Evolutionary conservation across 92 coral and sea anemone genomes (phyloP).

Genomic region (Palythoa grandis): DNA sequence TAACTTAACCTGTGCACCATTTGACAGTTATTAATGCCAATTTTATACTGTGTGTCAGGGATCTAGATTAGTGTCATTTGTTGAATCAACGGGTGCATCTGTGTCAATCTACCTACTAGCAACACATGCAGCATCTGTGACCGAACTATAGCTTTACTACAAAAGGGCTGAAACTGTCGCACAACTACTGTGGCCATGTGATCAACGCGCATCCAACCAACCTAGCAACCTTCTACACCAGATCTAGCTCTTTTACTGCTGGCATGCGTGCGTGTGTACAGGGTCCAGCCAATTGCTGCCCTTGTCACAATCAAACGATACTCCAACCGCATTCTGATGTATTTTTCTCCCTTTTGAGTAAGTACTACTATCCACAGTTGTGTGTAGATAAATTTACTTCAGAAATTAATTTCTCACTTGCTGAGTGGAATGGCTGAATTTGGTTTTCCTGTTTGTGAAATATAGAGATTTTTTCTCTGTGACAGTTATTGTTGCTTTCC

Average conservation of each 20-base stretch:
- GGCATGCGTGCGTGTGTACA: conserved; percentile 78
- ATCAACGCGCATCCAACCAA: conserved; percentile 72
- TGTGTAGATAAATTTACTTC: conserved; percentile 43
- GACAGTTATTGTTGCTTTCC: not conserved
- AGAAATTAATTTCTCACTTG: not conserved
- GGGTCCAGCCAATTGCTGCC: conserved; percentile 62
- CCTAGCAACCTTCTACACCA: conserved; percentile 62
- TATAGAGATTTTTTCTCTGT: not conserved
- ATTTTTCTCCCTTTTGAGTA: conserved; percentile 76
- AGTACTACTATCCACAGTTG: conserved; percentile 76
- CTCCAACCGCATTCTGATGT: conserved; percentile 48
- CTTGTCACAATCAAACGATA: conserved; percentile 51
- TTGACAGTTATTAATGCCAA: conserved; percentile 58
- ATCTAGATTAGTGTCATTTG: conserved; percentile 76
- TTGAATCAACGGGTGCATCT: conserved; percentile 74
- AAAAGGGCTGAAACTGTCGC: conserved; percentile 66
- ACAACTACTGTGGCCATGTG: conserved; percentile 68
- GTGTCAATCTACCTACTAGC: conserved; percentile 75
- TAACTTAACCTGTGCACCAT: conserved; percentile 21
- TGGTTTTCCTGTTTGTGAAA: not conserved
- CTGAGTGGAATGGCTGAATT: not conserved
- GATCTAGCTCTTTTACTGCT: conserved; percentile 79
- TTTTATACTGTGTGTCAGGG: conserved; percentile 70
- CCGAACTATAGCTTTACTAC: conserved; percentile 73
- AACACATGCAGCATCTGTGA: conserved; percentile 78